Conservation (phyloP, 1,140 invertebrate genomes). For the Aphelinus certus region DNA sequence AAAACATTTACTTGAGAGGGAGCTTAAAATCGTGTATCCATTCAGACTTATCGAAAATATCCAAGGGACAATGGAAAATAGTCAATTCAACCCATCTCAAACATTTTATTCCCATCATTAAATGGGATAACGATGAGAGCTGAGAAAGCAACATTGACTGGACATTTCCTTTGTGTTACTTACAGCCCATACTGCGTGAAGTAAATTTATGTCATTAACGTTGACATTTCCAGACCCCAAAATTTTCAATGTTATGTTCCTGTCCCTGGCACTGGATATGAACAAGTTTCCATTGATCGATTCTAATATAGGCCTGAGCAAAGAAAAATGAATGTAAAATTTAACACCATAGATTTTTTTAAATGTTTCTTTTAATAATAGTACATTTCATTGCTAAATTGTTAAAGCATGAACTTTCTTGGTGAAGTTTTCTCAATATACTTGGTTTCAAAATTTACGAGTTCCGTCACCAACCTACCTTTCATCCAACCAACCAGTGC, state of each 20-base stretch:
- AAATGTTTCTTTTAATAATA: not conserved
- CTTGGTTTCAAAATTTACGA: not conserved
- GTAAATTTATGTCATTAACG: constrained; percentile 69
- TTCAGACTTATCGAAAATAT: too few species aligned
- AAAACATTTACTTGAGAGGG: not conserved
- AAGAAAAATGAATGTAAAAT: constrained; percentile 29
- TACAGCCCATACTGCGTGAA: constrained; percentile 65
- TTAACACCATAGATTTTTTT: constrained; percentile 5
- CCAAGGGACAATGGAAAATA: too few species aligned
- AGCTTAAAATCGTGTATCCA: too few species aligned
- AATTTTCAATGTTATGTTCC: constrained; percentile 72
- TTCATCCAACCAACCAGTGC: constrained; percentile 23
- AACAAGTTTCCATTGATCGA: constrained; percentile 72
- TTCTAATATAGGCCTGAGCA: constrained; percentile 70
- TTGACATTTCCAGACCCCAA: constrained; percentile 71
- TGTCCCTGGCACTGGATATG: constrained; percentile 70
- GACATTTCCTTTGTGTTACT: constrained; percentile 26
- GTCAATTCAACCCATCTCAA: too few species aligned
- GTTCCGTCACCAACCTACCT: constrained; percentile 7
- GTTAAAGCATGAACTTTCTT: not conserved
- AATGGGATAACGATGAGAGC: too few species aligned
- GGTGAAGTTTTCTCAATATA: not conserved
- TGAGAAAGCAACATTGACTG: not conserved
- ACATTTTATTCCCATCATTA: too few species aligned
- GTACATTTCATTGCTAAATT: not conserved